Conservation (phyloP, 2,113 vertebrate genomes). For the Stegastes partitus region DNA sequence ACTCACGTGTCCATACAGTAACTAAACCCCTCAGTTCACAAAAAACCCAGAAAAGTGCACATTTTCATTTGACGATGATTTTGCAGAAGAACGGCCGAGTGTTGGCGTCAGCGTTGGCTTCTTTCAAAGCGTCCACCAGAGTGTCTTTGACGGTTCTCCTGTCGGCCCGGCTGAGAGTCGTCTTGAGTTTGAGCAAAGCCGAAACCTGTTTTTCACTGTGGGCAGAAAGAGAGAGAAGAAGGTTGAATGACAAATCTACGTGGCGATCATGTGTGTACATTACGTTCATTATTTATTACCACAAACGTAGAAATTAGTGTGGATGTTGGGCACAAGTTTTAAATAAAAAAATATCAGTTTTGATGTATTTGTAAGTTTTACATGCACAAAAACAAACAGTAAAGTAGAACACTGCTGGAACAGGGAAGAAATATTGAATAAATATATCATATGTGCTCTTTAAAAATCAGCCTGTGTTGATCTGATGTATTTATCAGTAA, state of each 20-base stretch:
- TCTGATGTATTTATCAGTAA: too few relatives aligned
- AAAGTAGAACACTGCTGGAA: too few relatives aligned
- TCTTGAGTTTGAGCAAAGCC: constrained; percentile 90
- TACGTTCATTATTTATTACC: not conserved
- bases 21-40: too few relatives aligned
- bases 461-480: too few relatives aligned
- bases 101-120: rapidly evolving
- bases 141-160: constrained; percentile 83
- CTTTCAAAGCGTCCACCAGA: constrained; percentile 64
- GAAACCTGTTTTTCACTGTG: constrained; percentile 89
- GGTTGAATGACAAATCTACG: not conserved
- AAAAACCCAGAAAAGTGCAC: not conserved
- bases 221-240: not conserved
- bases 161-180: constrained; percentile 82
- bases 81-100: constrained; percentile 38
- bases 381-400: too few relatives aligned
- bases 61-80: constrained; percentile 29
- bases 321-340: too few relatives aligned
- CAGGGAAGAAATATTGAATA: too few relatives aligned
- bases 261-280: not conserved
- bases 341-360: too few relatives aligned
- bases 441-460: too few relatives aligned
- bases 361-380: too few relatives aligned
- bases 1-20: not conserved
- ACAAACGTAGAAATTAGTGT: not conserved